A percentile compares a stretch with the other conserved stretches of the same genome.
Evolutionary conservation across 2,888 invertebrate species (phyloP).

Genomic region (Phasia obesa): DNA sequence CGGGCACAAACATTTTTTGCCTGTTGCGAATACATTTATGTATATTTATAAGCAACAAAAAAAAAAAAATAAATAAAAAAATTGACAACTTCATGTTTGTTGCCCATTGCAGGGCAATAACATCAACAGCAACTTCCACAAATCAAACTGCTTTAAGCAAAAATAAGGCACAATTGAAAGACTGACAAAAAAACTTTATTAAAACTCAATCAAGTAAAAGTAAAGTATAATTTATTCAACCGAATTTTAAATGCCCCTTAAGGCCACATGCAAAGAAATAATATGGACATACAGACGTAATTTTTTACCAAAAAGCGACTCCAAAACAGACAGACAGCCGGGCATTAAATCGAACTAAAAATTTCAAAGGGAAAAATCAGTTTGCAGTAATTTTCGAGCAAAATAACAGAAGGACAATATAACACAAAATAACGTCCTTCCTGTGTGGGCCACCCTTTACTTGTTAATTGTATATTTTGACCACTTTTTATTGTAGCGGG

Average conservation of each 20-base stretch:
- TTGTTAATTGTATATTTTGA: too few species aligned
- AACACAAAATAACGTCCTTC: too few species aligned
- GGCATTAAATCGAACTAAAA: too few species aligned
- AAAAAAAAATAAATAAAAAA: slow-evolving; percentile 3
- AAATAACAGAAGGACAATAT: too few species aligned
- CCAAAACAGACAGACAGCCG: too few species aligned
- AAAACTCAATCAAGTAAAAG: not conserved
- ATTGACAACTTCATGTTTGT: slow-evolving; percentile 22
- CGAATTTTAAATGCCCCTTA: not conserved
- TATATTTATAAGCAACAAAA: not conserved
- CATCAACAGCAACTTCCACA: slow-evolving; percentile 8
- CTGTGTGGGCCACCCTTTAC: too few species aligned
- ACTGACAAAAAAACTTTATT: not conserved
- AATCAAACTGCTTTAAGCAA: not conserved
- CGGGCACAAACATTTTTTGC: slow-evolving; percentile 13
- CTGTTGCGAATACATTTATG: not conserved
- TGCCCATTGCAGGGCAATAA: slow-evolving; percentile 39
- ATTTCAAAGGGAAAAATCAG: too few species aligned
- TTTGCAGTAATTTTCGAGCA: too few species aligned
- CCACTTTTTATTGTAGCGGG: too few species aligned
- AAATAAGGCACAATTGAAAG: not conserved
- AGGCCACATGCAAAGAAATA: too few species aligned
- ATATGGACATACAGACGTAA: too few species aligned
- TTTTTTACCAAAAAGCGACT: too few species aligned
- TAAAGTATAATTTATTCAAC: not conserved